Evolutionary conservation across 1,140 invertebrate species (phyloP).

Genomic region (Hyles vespertilio): DNA sequence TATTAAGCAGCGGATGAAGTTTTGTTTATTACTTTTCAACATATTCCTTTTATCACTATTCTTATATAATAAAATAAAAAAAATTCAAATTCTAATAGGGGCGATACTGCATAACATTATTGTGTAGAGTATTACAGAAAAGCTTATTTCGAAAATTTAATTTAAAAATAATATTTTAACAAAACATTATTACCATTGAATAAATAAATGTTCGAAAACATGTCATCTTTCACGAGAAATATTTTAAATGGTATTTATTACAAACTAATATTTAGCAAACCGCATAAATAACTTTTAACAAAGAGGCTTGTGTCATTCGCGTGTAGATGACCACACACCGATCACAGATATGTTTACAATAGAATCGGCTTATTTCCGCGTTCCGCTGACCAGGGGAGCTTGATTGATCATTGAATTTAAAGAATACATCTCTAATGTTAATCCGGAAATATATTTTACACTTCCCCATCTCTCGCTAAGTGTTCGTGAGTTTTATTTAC

Average conservation of each 20-base stretch:
- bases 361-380: conserved; percentile 33
- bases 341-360: conserved; percentile 41
- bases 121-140: too few relatives aligned
- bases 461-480: conserved; percentile 9
- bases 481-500: not conserved
- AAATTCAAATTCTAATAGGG: too few relatives aligned
- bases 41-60: too few relatives aligned
- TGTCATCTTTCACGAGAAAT: too few relatives aligned
- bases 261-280: not conserved
- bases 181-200: too few relatives aligned
- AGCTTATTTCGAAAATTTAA: too few relatives aligned
- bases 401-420: conserved; percentile 45
- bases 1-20: too few relatives aligned
- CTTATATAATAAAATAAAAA: too few relatives aligned
- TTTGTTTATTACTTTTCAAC: too few relatives aligned
- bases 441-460: conserved; percentile 24
- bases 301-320: not conserved
- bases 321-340: conserved; percentile 24
- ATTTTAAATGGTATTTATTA: not conserved
- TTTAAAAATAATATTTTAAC: too few relatives aligned
- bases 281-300: not conserved
- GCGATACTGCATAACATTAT: too few relatives aligned
- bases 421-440: conserved; percentile 57
- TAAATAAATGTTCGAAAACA: too few relatives aligned
- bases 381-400: conserved; percentile 38